These are phyloP conservation scores for Drosophila suzukii DNA, from an alignment of 1,140 invertebrate genomes.

Conservation along the genomic window DNA sequence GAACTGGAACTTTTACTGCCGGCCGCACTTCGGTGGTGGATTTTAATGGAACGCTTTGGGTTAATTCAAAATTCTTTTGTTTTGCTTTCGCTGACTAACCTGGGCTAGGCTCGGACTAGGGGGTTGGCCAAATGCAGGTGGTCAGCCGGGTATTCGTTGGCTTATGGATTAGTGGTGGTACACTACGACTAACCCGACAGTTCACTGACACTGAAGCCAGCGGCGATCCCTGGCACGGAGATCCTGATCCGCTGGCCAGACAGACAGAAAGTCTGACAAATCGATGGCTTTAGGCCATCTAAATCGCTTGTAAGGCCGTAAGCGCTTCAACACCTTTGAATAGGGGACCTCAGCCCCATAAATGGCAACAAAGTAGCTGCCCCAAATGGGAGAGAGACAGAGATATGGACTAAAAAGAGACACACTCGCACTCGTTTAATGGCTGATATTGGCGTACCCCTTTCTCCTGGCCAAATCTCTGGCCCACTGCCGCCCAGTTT, in stretches of 20 bases:
- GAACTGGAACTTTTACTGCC: conserved; percentile 14
- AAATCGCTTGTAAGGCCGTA: conserved; percentile 58
- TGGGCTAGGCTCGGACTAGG: conserved; percentile 61
- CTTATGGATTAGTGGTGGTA: conserved; percentile 64
- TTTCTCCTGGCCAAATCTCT: conserved; percentile 39
- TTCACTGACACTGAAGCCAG: conserved; percentile 56
- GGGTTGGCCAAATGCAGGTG: conserved; percentile 64
- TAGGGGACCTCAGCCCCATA: conserved; percentile 17
- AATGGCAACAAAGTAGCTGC: conserved; percentile 57
- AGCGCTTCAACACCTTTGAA: conserved; percentile 66
- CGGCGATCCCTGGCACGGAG: conserved; percentile 3
- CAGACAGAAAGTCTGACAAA: conserved; percentile 46
- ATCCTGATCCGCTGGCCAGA: conserved; percentile 51
- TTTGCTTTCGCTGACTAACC: conserved; percentile 64
- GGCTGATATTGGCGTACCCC: conserved; percentile 46
- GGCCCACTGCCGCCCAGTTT: conserved; percentile 38
- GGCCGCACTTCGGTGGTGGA: conserved; percentile 49
- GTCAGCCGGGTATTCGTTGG: conserved; percentile 43
- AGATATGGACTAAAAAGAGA: neutral
- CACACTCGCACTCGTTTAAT: conserved; percentile 18
- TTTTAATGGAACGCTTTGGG: conserved; percentile 76
- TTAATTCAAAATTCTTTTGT: conserved; percentile 78
- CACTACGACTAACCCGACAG: conserved; percentile 7
- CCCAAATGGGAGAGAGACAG: conserved; percentile 27
- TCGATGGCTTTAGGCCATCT: conserved; percentile 39